Conservation (phyloP, 1,140 invertebrate species). For the Eueides isabella region DNA sequence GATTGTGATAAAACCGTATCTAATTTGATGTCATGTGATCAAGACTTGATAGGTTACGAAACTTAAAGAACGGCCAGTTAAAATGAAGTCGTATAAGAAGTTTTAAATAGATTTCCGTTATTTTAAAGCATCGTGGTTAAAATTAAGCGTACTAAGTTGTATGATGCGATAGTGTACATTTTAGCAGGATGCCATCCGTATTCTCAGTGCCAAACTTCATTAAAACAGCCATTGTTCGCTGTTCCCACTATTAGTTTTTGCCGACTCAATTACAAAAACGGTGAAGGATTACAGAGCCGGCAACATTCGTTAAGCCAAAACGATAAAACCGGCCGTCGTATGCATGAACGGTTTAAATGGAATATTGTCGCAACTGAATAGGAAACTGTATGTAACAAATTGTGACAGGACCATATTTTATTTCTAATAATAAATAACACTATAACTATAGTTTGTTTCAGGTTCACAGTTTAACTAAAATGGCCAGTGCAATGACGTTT, state of each 20-base stretch:
- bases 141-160: neutral
- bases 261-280: slow-evolving; percentile 55
- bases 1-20: slow-evolving; percentile 15
- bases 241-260: slow-evolving; percentile 62
- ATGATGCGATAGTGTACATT: neutral
- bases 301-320: slow-evolving; percentile 42
- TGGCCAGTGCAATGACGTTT: neutral
- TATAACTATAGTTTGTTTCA: neutral
- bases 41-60: slow-evolving; percentile 10
- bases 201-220: slow-evolving; percentile 56
- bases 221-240: slow-evolving; percentile 59
- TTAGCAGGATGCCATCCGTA: neutral
- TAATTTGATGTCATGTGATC: slow-evolving; percentile 12
- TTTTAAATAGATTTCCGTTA: neutral
- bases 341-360: slow-evolving; percentile 33
- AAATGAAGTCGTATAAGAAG: neutral
- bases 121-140: neutral
- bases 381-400: slow-evolving; percentile 4
- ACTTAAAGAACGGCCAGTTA: neutral
- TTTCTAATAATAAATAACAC: slow-evolving; percentile 14
- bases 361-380: slow-evolving; percentile 32
- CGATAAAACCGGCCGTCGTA: slow-evolving; percentile 33
- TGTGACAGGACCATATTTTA: slow-evolving; percentile 19
- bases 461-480: neutral
- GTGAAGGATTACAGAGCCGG: slow-evolving; percentile 49